Evolutionary conservation across 2,888 invertebrate species (phyloP).

Genomic region (Tinea trinotella): DNA sequence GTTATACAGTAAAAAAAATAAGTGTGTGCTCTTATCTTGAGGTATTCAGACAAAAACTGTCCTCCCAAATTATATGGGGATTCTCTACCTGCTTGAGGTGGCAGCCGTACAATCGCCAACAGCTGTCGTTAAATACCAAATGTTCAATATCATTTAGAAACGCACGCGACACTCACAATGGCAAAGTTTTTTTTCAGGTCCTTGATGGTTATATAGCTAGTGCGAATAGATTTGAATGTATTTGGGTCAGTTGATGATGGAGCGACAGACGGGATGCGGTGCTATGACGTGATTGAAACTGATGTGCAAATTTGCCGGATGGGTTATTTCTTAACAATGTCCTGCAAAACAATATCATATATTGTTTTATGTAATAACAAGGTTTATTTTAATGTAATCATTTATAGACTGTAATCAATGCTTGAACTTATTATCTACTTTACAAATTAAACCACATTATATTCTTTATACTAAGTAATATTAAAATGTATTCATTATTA

Average conservation of each 20-base stretch:
- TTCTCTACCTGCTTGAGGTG: neutral
- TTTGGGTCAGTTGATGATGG: neutral
- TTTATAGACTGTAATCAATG: neutral
- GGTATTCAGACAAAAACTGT: neutral
- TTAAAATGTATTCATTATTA: no score
- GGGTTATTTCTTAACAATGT: neutral
- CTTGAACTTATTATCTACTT: neutral
- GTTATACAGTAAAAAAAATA: no score
- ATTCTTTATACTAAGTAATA: no score
- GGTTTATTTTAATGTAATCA: neutral
- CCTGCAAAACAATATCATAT: neutral
- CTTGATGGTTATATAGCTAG: neutral
- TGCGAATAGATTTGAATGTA: no score
- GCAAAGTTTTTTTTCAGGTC: neutral
- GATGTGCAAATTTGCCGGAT: neutral
- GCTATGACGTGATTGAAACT: neutral
- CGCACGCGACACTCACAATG: slow-evolving; percentile 2
- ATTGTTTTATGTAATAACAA: neutral
- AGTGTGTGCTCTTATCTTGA: no score
- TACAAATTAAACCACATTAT: no score
- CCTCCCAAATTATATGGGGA: neutral
- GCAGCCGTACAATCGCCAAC: neutral
- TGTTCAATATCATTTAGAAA: neutral
- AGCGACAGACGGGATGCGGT: neutral
- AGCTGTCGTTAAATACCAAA: slow-evolving; percentile 1